phyloP scores from a whole-genome alignment of 2,113 vertebrate species.

The Hemiscyllium ocellatum region DNA sequence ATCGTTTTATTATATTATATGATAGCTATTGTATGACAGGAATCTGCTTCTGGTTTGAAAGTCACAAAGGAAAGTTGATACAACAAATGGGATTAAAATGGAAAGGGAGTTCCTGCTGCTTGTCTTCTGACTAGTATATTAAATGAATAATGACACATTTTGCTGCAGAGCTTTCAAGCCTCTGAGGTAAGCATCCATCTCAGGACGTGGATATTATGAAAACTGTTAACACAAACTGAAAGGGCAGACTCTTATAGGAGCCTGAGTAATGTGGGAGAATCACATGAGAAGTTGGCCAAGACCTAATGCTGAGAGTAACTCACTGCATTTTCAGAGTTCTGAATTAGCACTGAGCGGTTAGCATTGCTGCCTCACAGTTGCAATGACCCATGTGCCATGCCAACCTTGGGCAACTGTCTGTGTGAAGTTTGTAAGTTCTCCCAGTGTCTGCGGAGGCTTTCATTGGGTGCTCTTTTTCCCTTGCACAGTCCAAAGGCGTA shows the following conservation, averaged over 20 bases:
- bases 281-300: no score
- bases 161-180: background rate
- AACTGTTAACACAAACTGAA: background rate
- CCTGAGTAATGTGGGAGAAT: no score
- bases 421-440: no score
- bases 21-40: background rate
- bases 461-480: no score
- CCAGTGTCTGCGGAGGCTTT: no score
- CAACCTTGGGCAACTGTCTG: no score
- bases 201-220: background rate
- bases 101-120: constrained; percentile 9
- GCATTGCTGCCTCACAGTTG: no score
- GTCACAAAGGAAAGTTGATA: constrained; percentile 10
- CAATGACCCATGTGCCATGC: no score
- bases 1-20: background rate
- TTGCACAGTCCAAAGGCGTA: no score
- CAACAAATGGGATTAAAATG: background rate
- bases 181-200: background rate
- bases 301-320: no score
- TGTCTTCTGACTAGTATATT: background rate
- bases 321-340: no score
- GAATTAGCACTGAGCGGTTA: no score
- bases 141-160: constrained; percentile 25
- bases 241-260: background rate
- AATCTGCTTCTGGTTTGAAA: background rate